Conservation (phyloP, 2,888 invertebrate species). For the Rhagophthalmus giganteus region DNA sequence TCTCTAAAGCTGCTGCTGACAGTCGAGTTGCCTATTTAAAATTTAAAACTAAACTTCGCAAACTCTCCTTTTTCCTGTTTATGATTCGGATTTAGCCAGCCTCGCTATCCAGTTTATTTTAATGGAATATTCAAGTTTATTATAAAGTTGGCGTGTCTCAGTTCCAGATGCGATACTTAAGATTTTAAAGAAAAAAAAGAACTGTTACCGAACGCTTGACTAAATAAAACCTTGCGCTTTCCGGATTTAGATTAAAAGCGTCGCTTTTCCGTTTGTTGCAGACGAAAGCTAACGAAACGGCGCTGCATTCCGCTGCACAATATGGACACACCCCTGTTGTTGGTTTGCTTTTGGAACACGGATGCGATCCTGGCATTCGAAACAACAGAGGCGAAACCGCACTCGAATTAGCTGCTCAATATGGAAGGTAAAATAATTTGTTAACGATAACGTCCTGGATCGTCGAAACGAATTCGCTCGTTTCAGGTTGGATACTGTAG, state of each 20-base stretch:
- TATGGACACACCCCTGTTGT: slow-evolving; percentile 89
- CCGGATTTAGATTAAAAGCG: slow-evolving; percentile 10
- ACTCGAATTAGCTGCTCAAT: slow-evolving; percentile 91
- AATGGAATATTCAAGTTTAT: slow-evolving; percentile 31
- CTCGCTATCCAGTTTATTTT: slow-evolving; percentile 24
- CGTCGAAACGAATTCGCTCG: too few species aligned
- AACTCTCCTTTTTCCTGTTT: slow-evolving; percentile 35
- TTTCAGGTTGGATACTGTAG: slow-evolving; percentile 80
- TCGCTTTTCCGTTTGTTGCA: slow-evolving; percentile 51
- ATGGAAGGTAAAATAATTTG: slow-evolving; percentile 74
- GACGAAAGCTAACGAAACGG: slow-evolving; percentile 90
- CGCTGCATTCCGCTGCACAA: slow-evolving; percentile 90
- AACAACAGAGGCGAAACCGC: slow-evolving; percentile 90
- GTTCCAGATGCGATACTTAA: slow-evolving; percentile 14
- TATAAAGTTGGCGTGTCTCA: slow-evolving; percentile 19
- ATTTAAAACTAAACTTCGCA: slow-evolving; percentile 40
- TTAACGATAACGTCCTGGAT: too few species aligned
- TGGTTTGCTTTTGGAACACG: slow-evolving; percentile 76
- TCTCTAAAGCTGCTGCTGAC: slow-evolving; percentile 42
- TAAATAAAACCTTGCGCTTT: slow-evolving; percentile 2
- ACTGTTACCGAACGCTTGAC: background rate
- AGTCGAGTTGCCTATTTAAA: slow-evolving; percentile 40
- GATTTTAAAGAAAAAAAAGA: slow-evolving; percentile 1
- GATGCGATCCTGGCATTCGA: slow-evolving; percentile 85
- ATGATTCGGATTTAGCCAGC: slow-evolving; percentile 31